These are phyloP conservation scores for Drosophila paulistorum DNA, from an alignment of 1,140 invertebrate species.

Conservation along the genomic window DNA sequence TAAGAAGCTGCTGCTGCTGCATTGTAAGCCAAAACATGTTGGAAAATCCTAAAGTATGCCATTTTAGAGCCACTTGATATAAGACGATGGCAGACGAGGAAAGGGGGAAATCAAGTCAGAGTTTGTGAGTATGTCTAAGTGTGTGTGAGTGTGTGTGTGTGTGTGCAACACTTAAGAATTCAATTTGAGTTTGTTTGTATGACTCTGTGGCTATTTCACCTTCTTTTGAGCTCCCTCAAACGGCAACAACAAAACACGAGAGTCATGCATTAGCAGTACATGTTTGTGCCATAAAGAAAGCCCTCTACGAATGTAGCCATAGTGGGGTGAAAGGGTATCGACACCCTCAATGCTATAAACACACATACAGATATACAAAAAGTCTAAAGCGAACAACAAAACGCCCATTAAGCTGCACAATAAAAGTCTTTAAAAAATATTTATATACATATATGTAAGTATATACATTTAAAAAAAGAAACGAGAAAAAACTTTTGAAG, in stretches of 20 bases:
- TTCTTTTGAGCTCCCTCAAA: constrained; percentile 39
- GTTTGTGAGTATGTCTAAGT: background rate
- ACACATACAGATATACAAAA: constrained; percentile 24
- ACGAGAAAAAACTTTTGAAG: too few species aligned
- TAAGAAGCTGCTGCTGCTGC: background rate
- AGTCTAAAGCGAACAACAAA: constrained; percentile 60
- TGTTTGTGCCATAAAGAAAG: constrained; percentile 67
- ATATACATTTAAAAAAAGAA: too few species aligned
- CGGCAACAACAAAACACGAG: constrained; percentile 42
- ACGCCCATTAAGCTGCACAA: constrained; percentile 42
- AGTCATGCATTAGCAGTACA: constrained; percentile 73
- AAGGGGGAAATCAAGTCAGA: background rate
- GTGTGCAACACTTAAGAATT: constrained; percentile 65
- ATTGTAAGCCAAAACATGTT: constrained; percentile 70
- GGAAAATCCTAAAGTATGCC: constrained; percentile 73
- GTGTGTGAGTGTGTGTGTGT: constrained; percentile 14
- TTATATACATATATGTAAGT: constrained; percentile 46
- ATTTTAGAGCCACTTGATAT: constrained; percentile 53
- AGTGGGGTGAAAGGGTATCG: too few species aligned
- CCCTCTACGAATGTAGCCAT: background rate
- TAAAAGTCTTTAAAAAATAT: constrained; percentile 72
- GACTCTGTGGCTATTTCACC: constrained; percentile 69
- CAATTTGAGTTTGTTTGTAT: constrained; percentile 50
- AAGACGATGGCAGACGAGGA: background rate
- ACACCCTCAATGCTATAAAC: background rate